A percentile compares a stretch with the other conserved stretches of the same genome.
Conservation (phyloP, 2,888 invertebrate species). For the Leptinotarsa tumamoca region DNA sequence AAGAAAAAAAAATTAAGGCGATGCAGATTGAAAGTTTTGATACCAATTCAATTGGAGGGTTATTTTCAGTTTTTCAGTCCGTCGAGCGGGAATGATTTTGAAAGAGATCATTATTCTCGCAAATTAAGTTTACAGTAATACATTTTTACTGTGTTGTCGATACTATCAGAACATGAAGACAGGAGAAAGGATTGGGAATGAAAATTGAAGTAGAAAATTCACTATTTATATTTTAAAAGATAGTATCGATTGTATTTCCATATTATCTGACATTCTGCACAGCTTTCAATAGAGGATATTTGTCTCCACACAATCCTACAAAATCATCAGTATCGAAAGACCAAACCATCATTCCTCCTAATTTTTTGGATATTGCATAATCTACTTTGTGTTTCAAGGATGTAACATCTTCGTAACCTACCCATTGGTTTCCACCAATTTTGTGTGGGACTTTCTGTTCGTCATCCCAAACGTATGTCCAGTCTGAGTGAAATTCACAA, state of each 20-base stretch:
- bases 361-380: constrained; percentile 49
- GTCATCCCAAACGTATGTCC: constrained; percentile 59
- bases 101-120: too few relatives aligned
- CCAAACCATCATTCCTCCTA: constrained; percentile 80
- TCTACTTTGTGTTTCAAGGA: constrained; percentile 69
- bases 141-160: too few relatives aligned
- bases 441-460: constrained; percentile 71
- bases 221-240: too few relatives aligned
- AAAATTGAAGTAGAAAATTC: too few relatives aligned
- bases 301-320: constrained; percentile 69
- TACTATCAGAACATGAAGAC: too few relatives aligned
- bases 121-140: too few relatives aligned
- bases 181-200: too few relatives aligned
- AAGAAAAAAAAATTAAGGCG: too few relatives aligned
- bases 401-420: constrained; percentile 73
- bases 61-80: too few relatives aligned
- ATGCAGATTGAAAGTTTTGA: too few relatives aligned
- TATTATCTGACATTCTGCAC: constrained; percentile 37
- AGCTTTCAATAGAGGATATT: constrained; percentile 49
- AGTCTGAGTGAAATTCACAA: constrained; percentile 54
- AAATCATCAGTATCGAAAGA: constrained; percentile 84
- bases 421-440: constrained; percentile 72
- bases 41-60: too few relatives aligned
- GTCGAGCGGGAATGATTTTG: too few relatives aligned
- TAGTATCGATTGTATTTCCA: background rate